A percentile compares a stretch with the other conserved stretches of the same genome.
Evolutionary conservation across 1,140 invertebrate species (phyloP).

Genomic region (Tetragonula clypearis): DNA sequence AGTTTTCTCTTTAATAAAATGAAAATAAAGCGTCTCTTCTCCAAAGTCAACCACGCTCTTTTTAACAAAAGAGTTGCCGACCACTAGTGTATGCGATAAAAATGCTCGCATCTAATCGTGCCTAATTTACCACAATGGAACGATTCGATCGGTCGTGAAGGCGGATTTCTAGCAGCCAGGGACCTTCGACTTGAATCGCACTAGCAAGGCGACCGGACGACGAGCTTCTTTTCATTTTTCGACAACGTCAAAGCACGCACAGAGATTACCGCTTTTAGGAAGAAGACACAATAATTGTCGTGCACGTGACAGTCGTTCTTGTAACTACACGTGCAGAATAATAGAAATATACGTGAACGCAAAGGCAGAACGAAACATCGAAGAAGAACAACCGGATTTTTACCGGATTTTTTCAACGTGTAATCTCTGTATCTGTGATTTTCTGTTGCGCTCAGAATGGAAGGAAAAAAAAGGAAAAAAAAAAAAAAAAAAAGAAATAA

Average conservation of each 20-base stretch:
- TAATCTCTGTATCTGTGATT: not conserved
- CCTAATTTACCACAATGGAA: constrained; percentile 2
- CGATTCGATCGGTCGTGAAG: not conserved
- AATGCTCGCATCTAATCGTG: not conserved
- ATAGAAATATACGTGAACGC: not conserved
- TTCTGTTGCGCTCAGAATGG: not conserved
- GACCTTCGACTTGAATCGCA: constrained; percentile 8
- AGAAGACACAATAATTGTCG: not conserved
- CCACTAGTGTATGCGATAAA: not conserved
- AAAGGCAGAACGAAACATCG: not conserved
- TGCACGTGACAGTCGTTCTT: too few relatives aligned
- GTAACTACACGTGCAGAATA: not conserved
- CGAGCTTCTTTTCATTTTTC: constrained; percentile 3
- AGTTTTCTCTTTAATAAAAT: too few relatives aligned
- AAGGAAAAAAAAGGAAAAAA: not conserved
- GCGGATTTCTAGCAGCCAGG: constrained; percentile 35
- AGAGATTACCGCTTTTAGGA: not conserved
- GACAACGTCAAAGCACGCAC: not conserved
- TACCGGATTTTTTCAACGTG: not conserved
- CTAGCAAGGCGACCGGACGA: constrained; percentile 31
- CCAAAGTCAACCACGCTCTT: too few relatives aligned
- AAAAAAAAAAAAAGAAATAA: not conserved
- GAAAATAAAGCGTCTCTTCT: too few relatives aligned
- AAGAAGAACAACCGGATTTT: too few relatives aligned
- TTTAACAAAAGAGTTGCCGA: too few relatives aligned